phyloP scores from a whole-genome alignment of 2,888 invertebrate genomes.

The Dromius quadrimaculatus region DNA sequence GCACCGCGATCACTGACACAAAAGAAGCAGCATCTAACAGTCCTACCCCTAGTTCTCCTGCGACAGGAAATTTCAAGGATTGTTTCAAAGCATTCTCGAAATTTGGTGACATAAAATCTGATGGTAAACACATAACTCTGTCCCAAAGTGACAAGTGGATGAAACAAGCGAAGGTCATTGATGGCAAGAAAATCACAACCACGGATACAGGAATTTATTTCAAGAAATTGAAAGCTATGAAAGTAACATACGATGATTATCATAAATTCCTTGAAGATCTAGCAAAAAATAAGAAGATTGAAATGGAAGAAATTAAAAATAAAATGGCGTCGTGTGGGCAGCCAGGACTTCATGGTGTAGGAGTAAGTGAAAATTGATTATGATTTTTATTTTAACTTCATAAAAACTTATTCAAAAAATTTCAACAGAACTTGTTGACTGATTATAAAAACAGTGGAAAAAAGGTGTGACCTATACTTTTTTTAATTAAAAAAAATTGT shows the following conservation, averaged over 20 bases:
- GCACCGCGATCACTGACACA: constrained; percentile 63
- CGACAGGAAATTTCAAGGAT: constrained; percentile 69
- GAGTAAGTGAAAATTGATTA: constrained; percentile 63
- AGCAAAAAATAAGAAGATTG: constrained; percentile 86
- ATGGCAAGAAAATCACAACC: constrained; percentile 86
- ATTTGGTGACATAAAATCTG: constrained; percentile 90
- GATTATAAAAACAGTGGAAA: too few relatives aligned
- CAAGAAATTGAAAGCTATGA: constrained; percentile 88
- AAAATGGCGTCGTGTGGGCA: constrained; percentile 85
- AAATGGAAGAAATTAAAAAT: constrained; percentile 81
- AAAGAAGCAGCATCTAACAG: constrained; percentile 62
- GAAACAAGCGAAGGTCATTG: constrained; percentile 91
- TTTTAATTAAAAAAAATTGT: too few relatives aligned
- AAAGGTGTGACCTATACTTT: too few relatives aligned
- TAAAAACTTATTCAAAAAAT: too few relatives aligned
- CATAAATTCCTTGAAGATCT: constrained; percentile 88
- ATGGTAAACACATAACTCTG: constrained; percentile 86
- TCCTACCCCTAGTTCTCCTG: constrained; percentile 54
- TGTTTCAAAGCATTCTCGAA: constrained; percentile 88
- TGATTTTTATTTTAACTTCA: too few relatives aligned
- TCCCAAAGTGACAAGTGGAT: constrained; percentile 96
- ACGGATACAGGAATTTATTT: constrained; percentile 94
- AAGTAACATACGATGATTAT: constrained; percentile 82
- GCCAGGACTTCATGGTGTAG: constrained; percentile 73
- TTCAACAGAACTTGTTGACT: too few relatives aligned